A percentile compares a stretch with the other conserved stretches of the same genome.
Conservation (phyloP, 2,888 invertebrate genomes). For the Aphodius granarius region DNA sequence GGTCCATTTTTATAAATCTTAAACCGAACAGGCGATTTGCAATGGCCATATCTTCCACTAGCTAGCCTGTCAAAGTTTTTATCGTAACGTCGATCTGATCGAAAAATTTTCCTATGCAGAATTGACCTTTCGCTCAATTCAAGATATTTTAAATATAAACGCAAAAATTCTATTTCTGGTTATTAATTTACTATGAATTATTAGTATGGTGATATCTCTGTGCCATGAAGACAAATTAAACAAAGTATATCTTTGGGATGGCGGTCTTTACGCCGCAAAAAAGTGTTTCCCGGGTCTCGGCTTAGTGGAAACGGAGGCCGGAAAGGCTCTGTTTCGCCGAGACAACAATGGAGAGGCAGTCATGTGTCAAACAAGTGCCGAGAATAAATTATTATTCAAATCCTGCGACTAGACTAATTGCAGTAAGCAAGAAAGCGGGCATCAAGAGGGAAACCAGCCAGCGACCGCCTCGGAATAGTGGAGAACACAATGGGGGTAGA, state of each 20-base stretch:
- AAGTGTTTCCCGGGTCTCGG: background rate
- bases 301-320: background rate
- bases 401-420: conserved; percentile 48
- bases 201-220: too few species aligned
- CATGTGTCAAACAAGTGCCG: conserved; percentile 46
- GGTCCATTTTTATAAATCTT: conserved; percentile 1
- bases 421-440: conserved; percentile 49
- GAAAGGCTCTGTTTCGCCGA: conserved; percentile 12
- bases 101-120: background rate
- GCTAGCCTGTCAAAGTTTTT: background rate
- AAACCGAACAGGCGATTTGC: too few species aligned
- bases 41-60: background rate
- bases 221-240: background rate
- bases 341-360: conserved; percentile 37
- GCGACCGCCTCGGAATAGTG: conserved; percentile 22
- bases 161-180: too few species aligned
- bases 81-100: background rate
- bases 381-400: conserved; percentile 51
- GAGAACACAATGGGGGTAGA: conserved; percentile 34
- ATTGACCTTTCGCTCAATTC: too few species aligned
- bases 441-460: conserved; percentile 40
- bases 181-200: too few species aligned
- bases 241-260: background rate
- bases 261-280: background rate
- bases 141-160: too few species aligned